Evolutionary conservation across 2,888 invertebrate species (phyloP).

Genomic region (Ischnus inquisitorius): DNA sequence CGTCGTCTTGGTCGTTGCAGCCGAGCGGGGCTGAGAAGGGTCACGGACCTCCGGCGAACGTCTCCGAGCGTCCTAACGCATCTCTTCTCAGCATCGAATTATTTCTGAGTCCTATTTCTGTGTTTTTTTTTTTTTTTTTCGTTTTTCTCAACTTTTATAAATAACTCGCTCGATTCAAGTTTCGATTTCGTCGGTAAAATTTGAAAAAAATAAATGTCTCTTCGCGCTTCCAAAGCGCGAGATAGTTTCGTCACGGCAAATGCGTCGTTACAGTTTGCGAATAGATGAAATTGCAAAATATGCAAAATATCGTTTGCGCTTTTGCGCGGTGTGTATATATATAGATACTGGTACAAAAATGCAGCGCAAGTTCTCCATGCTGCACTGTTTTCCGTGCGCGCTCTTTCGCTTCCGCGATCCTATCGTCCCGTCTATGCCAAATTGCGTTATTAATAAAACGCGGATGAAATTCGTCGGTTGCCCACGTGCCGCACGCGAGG

Average conservation of each 20-base stretch:
- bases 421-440: slow-evolving; percentile 73
- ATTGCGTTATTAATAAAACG: slow-evolving; percentile 73
- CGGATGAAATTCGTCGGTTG: slow-evolving; percentile 64
- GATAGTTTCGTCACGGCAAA: not conserved
- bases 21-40: slow-evolving; percentile 25
- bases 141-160: not conserved
- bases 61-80: not conserved
- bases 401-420: slow-evolving; percentile 74
- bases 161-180: not conserved
- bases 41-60: slow-evolving; percentile 42
- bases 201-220: not conserved
- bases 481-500: slow-evolving; percentile 51
- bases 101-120: not conserved
- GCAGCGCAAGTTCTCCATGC: slow-evolving; percentile 6
- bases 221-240: not conserved
- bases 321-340: not conserved
- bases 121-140: not conserved
- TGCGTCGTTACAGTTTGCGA: not conserved
- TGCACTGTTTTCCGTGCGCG: slow-evolving; percentile 43
- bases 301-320: slow-evolving; percentile 37
- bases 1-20: not conserved
- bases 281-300: not conserved
- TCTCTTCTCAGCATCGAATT: slow-evolving; percentile 8
- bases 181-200: not conserved
- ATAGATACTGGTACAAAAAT: not conserved